phyloP scores from a whole-genome alignment of 1,140 invertebrate genomes.

The Gonatopus flavifemur region DNA sequence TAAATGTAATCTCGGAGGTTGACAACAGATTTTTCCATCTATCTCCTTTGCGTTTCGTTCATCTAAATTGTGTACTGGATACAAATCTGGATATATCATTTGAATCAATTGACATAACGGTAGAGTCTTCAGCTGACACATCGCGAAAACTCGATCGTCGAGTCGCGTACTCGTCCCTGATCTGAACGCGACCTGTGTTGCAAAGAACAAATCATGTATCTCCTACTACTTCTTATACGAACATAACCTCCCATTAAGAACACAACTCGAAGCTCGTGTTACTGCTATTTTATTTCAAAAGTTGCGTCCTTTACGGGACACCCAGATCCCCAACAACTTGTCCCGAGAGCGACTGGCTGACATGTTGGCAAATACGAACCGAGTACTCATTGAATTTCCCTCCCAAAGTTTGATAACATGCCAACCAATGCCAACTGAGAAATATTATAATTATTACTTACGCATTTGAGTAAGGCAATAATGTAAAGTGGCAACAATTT shows the following conservation, averaged over 20 bases:
- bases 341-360: too few species aligned
- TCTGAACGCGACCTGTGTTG: slow-evolving; percentile 82
- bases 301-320: too few species aligned
- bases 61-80: slow-evolving; percentile 80
- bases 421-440: too few species aligned
- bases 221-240: too few species aligned
- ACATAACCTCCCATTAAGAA: too few species aligned
- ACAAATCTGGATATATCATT: slow-evolving; percentile 90
- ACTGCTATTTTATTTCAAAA: too few species aligned
- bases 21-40: slow-evolving; percentile 60
- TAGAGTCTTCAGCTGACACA: slow-evolving; percentile 91
- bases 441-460: slow-evolving; percentile 62
- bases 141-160: slow-evolving; percentile 90
- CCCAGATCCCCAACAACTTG: too few species aligned
- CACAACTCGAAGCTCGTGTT: too few species aligned
- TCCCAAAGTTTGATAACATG: too few species aligned
- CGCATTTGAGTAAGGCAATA: slow-evolving; percentile 87
- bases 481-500: slow-evolving; percentile 87
- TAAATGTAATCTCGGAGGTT: slow-evolving; percentile 68
- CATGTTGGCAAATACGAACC: too few species aligned
- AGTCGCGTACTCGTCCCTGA: slow-evolving; percentile 82
- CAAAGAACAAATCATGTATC: slow-evolving; percentile 18
- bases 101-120: slow-evolving; percentile 82
- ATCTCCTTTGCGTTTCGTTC: slow-evolving; percentile 64
- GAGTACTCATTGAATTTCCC: too few species aligned